phyloP scores from a whole-genome alignment of 2,797 vertebrate genomes.

The Notamacropus eugenii region DNA sequence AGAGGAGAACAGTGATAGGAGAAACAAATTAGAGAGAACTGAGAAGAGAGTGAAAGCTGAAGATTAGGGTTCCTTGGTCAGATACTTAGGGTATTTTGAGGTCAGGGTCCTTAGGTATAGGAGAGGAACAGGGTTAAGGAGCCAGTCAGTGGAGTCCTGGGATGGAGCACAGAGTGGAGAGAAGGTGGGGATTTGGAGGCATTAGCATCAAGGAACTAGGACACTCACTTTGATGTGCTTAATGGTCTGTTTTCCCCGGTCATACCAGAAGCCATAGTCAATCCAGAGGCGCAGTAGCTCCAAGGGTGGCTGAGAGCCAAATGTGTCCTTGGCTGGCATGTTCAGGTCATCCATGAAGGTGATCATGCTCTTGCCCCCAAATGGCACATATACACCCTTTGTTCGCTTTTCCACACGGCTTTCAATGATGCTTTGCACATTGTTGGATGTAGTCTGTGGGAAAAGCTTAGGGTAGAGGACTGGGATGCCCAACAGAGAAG shows the following conservation, averaged over 20 bases:
- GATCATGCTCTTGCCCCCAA: conserved; percentile 90
- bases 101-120: neutral
- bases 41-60: neutral
- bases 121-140: neutral
- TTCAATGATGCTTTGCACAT: conserved; percentile 92
- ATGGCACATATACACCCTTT: conserved; percentile 90
- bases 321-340: conserved; percentile 91
- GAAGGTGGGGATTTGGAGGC: neutral
- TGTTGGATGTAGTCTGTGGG: conserved; percentile 89
- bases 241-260: conserved; percentile 88
- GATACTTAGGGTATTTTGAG: neutral
- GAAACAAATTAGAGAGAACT: neutral
- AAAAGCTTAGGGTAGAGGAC: neutral
- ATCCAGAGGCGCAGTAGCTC: conserved; percentile 93
- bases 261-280: conserved; percentile 95
- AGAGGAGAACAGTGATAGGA: neutral
- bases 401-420: conserved; percentile 92
- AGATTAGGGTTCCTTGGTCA: neutral
- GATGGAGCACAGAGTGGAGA: neutral
- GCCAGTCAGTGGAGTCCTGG: neutral
- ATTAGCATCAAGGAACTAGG: neutral
- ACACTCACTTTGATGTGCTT: conserved; percentile 91
- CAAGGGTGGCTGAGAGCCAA: conserved; percentile 93
- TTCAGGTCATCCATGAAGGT: conserved; percentile 94
- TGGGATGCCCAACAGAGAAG: neutral